These are phyloP conservation scores for Aspiorhynchus laticeps DNA, from an alignment of 2,113 vertebrate genomes.

Conservation along the genomic window DNA sequence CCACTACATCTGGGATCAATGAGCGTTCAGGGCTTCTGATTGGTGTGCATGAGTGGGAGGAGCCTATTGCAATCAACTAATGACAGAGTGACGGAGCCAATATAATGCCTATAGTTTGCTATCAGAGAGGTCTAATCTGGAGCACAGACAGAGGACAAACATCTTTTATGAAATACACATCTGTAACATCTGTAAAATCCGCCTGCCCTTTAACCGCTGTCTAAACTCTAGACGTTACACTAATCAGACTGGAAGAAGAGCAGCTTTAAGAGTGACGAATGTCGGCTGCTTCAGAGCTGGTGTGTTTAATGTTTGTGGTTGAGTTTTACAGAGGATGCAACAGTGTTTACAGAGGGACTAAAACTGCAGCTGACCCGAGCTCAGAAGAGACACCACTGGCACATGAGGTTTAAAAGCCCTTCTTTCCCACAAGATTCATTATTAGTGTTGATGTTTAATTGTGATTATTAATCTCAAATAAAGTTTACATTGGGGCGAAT, in stretches of 20 bases:
- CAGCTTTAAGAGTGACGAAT: slow-evolving; percentile 13
- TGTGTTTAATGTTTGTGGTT: slow-evolving; percentile 18
- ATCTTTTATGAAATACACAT: slow-evolving; percentile 6
- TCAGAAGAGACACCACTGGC: neutral
- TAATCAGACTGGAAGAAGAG: neutral
- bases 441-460: neutral
- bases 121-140: neutral
- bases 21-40: neutral
- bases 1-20: slow-evolving; percentile 8
- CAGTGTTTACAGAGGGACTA: slow-evolving; percentile 4
- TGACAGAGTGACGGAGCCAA: neutral
- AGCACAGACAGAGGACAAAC: neutral
- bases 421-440: neutral
- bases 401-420: neutral
- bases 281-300: slow-evolving; percentile 18
- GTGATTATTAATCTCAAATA: neutral
- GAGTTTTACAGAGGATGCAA: neutral
- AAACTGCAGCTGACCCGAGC: neutral
- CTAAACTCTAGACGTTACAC: neutral
- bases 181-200: neutral
- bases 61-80: neutral
- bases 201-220: neutral
- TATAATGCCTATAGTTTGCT: neutral
- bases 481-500: neutral
- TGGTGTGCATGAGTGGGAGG: neutral